Conservation (phyloP, 2,797 vertebrate species). For the Pangasius sanitwongsei region DNA sequence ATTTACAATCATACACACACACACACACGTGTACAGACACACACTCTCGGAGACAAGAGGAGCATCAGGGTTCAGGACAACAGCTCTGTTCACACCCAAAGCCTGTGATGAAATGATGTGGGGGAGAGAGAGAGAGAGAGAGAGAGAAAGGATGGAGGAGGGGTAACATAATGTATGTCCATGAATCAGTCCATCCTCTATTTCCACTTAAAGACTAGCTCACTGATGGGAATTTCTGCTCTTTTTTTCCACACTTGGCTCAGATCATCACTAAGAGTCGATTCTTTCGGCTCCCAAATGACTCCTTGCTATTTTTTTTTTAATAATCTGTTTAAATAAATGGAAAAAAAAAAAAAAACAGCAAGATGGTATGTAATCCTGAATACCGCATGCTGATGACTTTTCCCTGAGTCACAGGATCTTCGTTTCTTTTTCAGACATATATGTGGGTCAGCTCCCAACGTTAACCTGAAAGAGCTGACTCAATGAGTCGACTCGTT, state of each 20-base stretch:
- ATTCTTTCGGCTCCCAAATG: not conserved
- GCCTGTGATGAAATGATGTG: conserved; percentile 49
- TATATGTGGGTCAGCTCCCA: not conserved
- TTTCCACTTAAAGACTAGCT: not conserved
- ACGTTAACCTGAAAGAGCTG: not conserved
- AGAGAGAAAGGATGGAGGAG: conserved; percentile 45
- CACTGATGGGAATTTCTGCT: conserved; percentile 8
- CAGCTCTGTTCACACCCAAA: conserved; percentile 51
- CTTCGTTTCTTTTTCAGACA: not conserved
- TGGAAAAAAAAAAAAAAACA: not conserved
- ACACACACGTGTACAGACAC: not conserved
- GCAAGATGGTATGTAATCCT: not conserved
- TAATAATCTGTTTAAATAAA: not conserved
- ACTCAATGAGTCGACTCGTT: not conserved
- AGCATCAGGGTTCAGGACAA: conserved; percentile 26
- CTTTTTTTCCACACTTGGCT: not conserved
- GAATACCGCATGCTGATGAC: not conserved
- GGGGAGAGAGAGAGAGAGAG: conserved; percentile 2
- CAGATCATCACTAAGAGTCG: not conserved
- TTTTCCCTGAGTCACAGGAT: not conserved
- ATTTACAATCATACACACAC: conserved; percentile 12
- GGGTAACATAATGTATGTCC: conserved; percentile 21
- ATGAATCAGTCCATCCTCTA: conserved; percentile 36
- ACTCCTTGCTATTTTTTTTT: not conserved
- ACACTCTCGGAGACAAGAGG: conserved; percentile 25